A percentile compares a stretch with the other conserved stretches of the same genome.
phyloP scores from a whole-genome alignment of 2,888 invertebrate genomes.

The Cosmia trapezina region DNA sequence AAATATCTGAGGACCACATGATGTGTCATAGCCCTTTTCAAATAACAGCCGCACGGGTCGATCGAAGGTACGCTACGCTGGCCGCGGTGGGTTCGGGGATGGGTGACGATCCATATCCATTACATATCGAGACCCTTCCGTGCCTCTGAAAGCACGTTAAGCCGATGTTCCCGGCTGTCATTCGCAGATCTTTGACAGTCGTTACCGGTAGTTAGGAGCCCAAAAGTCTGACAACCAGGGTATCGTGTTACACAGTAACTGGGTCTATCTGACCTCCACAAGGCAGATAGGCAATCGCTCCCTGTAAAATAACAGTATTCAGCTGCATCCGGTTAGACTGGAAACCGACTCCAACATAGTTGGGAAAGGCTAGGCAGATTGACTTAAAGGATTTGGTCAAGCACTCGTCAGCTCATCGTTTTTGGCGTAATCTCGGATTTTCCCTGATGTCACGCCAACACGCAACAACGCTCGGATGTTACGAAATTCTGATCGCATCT shows the following conservation, averaged over 20 bases:
- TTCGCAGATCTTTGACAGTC: not conserved
- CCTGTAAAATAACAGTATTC: not conserved
- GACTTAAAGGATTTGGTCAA: not conserved
- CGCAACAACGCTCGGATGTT: no score
- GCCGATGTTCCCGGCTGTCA: not conserved
- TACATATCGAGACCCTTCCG: not conserved
- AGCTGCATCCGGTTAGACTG: not conserved
- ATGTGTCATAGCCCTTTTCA: not conserved
- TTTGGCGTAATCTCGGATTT: not conserved
- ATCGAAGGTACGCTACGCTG: not conserved
- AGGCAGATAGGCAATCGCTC: not conserved
- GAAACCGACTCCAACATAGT: not conserved
- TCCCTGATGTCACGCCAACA: not conserved
- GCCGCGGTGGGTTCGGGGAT: no score
- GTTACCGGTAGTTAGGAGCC: not conserved
- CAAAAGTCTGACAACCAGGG: not conserved
- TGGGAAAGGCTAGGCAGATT: constrained; percentile 1
- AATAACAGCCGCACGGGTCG: not conserved
- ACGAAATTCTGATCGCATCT: not conserved
- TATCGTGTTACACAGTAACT: not conserved
- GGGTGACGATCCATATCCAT: not conserved
- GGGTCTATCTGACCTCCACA: not conserved
- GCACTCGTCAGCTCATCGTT: not conserved
- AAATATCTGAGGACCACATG: not conserved
- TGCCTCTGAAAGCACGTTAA: not conserved